Conservation (phyloP, 1,140 invertebrate genomes). For the Drosophila orena region DNA sequence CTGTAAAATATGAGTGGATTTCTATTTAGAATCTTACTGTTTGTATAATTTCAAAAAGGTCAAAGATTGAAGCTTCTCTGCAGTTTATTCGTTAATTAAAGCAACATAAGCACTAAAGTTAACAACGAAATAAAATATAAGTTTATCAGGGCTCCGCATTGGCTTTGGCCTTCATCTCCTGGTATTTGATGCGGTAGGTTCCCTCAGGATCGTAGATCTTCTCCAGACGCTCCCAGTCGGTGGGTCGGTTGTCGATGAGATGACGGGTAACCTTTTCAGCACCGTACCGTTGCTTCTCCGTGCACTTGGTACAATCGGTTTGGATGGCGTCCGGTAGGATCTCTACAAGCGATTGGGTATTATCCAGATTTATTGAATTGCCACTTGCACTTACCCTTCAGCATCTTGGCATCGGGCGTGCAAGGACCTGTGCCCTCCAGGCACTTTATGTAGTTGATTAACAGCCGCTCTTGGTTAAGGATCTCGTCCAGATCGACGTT, state of each 20-base stretch:
- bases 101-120: neutral
- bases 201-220: constrained; percentile 88
- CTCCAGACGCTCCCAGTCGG: constrained; percentile 86
- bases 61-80: constrained; percentile 1
- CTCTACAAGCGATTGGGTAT: constrained; percentile 83
- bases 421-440: constrained; percentile 88
- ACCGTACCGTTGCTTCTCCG: constrained; percentile 86
- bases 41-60: neutral
- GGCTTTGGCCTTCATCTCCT: constrained; percentile 44
- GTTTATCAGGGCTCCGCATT: neutral
- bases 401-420: constrained; percentile 88
- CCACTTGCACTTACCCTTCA: constrained; percentile 85
- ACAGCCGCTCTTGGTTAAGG: constrained; percentile 88
- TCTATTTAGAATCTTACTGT: too few relatives aligned
- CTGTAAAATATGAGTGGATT: too few relatives aligned
- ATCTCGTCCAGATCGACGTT: constrained; percentile 89
- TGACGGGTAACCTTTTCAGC: constrained; percentile 86
- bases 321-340: constrained; percentile 88
- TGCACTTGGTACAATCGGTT: constrained; percentile 88
- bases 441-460: constrained; percentile 89
- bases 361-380: neutral
- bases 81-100: constrained; percentile 6
- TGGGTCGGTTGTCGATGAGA: constrained; percentile 86
- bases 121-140: neutral
- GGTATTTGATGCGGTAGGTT: constrained; percentile 84